A percentile compares a stretch with the other conserved stretches of the same genome.
Conservation (phyloP, 2,888 invertebrate species). For the Strigamia maritima region DNA sequence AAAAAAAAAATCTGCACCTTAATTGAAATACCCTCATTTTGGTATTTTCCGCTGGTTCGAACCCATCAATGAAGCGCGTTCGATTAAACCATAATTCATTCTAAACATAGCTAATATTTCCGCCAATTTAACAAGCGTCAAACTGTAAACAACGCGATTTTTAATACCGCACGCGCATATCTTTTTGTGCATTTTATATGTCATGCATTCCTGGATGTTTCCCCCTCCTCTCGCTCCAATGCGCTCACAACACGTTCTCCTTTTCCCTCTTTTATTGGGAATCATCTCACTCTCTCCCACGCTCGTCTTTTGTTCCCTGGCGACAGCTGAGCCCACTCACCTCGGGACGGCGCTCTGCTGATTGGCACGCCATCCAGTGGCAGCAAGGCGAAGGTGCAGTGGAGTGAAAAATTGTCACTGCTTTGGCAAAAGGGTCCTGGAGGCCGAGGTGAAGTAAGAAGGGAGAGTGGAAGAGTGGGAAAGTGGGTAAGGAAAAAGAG, state of each 20-base stretch:
- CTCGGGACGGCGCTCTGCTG: slow-evolving; percentile 19
- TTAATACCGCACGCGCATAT: background rate
- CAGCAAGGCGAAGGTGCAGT: slow-evolving; percentile 16
- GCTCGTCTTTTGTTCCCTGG: slow-evolving; percentile 6
- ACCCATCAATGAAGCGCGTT: too few species aligned
- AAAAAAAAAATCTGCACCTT: too few species aligned
- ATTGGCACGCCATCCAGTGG: slow-evolving; percentile 16
- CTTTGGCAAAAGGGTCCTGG: slow-evolving; percentile 20
- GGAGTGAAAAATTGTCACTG: slow-evolving; percentile 19
- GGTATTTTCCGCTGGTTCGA: too few species aligned
- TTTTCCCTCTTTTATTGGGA: slow-evolving; percentile 22
- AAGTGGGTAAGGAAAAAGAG: background rate
- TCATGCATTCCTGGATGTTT: slow-evolving; percentile 1
- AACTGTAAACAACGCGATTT: background rate
- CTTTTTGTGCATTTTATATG: background rate
- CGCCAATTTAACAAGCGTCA: background rate
- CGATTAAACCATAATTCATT: background rate
- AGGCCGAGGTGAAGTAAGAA: slow-evolving; percentile 8
- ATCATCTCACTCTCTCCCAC: background rate
- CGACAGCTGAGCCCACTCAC: slow-evolving; percentile 23
- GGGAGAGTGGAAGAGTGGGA: background rate
- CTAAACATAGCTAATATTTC: background rate
- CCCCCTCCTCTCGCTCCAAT: background rate
- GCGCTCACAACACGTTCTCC: slow-evolving; percentile 20
- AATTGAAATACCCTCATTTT: background rate